These are phyloP conservation scores for Apeira syringaria DNA, from an alignment of 2,888 invertebrate species.

Conservation along the genomic window DNA sequence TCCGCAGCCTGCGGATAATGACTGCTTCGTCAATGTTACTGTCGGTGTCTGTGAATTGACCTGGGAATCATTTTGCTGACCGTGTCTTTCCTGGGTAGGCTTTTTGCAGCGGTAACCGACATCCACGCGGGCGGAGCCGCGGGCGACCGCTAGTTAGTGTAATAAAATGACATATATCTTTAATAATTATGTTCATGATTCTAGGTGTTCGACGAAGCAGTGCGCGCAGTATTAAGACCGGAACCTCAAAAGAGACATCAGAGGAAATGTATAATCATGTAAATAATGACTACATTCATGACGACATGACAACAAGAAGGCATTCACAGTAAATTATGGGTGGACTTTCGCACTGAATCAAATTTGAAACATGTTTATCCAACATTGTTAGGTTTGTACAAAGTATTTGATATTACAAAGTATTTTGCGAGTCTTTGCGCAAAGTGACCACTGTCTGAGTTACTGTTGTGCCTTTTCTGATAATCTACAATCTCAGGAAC, in stretches of 20 bases:
- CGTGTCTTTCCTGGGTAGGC: too few relatives aligned
- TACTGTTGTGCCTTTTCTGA: constrained; percentile 27
- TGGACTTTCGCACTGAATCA: neutral
- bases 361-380: too few relatives aligned
- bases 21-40: too few relatives aligned
- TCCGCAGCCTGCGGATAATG: too few relatives aligned
- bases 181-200: too few relatives aligned
- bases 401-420: neutral
- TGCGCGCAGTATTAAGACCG: constrained; percentile 97
- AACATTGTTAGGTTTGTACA: too few relatives aligned
- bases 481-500: constrained; percentile 68
- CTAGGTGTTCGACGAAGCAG: constrained; percentile 99
- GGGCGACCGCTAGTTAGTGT: too few relatives aligned
- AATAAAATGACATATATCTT: too few relatives aligned
- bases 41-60: too few relatives aligned
- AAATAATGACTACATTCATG: constrained; percentile 75
- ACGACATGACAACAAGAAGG: constrained; percentile 45
- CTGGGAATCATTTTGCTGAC: too few relatives aligned
- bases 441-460: neutral
- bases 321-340: constrained; percentile 5
- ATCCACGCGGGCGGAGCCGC: too few relatives aligned
- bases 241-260: constrained; percentile 97
- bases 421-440: neutral
- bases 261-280: constrained; percentile 93
- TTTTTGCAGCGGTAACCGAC: too few relatives aligned